Percentiles rank a stretch among this genome's conserved stretches.
These are phyloP conservation scores for Gallinago jamesoni DNA, from an alignment of 2,113 vertebrate species.

Conservation along the genomic window DNA sequence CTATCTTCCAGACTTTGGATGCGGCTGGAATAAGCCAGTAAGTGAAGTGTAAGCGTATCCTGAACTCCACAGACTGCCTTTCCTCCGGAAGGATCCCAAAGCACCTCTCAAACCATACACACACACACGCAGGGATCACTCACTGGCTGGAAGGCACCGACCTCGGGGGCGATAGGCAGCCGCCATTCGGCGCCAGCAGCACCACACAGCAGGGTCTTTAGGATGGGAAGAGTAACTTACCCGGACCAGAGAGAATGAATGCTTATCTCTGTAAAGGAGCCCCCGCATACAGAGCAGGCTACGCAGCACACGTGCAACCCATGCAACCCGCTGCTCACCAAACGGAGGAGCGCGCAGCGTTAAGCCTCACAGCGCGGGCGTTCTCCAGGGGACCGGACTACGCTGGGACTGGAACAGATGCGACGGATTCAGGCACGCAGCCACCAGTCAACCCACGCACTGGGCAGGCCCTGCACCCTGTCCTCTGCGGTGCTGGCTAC, in stretches of 20 bases:
- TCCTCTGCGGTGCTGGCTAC: not conserved
- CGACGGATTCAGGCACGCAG: not conserved
- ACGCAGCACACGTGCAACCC: not conserved
- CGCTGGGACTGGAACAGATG: rapidly evolving
- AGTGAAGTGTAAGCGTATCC: not conserved
- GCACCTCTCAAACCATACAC: not conserved
- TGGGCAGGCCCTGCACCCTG: rapidly evolving
- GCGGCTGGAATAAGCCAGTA: not conserved
- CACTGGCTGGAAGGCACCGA: constrained; percentile 47
- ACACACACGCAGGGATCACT: constrained; percentile 25
- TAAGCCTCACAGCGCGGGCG: not conserved
- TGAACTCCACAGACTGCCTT: not conserved
- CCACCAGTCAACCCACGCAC: not conserved
- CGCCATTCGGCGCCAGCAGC: constrained; percentile 62
- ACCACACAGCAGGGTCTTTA: constrained; percentile 46
- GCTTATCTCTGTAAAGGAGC: constrained; percentile 18
- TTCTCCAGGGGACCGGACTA: not conserved
- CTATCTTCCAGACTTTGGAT: not conserved
- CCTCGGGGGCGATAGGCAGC: constrained; percentile 43
- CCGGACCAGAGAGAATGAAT: constrained; percentile 8
- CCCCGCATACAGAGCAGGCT: not conserved
- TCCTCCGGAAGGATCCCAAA: constrained; percentile 19
- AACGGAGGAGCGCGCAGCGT: not conserved
- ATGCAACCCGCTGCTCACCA: not conserved
- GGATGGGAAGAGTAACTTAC: constrained; percentile 58